Conservation (phyloP, 2,888 invertebrate genomes). For the Chaetogeoica ovagalla region DNA sequence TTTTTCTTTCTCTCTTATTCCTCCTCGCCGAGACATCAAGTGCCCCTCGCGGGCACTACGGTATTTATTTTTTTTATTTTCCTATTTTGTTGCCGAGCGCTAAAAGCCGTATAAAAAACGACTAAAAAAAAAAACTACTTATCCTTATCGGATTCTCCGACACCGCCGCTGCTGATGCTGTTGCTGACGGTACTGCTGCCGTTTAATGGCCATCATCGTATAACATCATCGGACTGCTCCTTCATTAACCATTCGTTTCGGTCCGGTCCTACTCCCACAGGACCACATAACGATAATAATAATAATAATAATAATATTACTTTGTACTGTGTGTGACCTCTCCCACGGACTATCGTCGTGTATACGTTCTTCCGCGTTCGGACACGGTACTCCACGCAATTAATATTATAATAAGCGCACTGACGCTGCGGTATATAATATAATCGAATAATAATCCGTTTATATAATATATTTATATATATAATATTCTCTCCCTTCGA, state of each 20-base stretch:
- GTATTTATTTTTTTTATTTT: slow-evolving; percentile 6
- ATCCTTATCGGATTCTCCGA: background rate
- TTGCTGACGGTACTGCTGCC: no score
- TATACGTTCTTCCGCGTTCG: background rate
- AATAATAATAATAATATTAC: no score
- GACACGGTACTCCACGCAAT: background rate
- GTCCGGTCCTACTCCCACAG: slow-evolving; percentile 5
- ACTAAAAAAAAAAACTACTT: background rate
- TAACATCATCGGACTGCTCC: background rate
- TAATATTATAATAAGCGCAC: background rate
- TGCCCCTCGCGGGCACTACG: slow-evolving; percentile 14
- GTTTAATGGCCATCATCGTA: slow-evolving; percentile 1
- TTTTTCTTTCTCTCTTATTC: background rate
- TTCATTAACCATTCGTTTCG: slow-evolving; percentile 44
- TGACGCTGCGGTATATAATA: background rate
- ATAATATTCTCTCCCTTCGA: no score
- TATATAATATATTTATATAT: no score
- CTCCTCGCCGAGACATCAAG: slow-evolving; percentile 1
- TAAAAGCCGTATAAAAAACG: background rate
- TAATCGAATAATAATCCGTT: background rate
- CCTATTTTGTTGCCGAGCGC: background rate
- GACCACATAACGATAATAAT: background rate
- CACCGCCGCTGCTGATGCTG: background rate
- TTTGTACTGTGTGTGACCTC: slow-evolving; percentile 19
- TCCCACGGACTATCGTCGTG: slow-evolving; percentile 35